Conservation (phyloP, 2,888 invertebrate genomes). For the Pasiphila rectangulata region DNA sequence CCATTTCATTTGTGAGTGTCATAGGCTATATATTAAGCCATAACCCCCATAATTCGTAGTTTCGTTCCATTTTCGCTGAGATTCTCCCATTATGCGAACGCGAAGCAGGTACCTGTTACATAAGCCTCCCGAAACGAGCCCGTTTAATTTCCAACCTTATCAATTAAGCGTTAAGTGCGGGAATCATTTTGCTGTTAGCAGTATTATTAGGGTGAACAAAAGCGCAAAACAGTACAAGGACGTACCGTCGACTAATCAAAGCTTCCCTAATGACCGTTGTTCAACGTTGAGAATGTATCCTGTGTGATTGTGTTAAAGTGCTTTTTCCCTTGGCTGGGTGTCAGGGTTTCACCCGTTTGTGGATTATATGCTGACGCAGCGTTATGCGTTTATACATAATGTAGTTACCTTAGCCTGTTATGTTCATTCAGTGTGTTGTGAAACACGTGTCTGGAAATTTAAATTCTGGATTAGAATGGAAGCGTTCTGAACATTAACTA, state of each 20-base stretch:
- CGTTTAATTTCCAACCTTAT: constrained; percentile 27
- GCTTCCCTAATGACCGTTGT: constrained; percentile 44
- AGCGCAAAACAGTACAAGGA: constrained; percentile 49
- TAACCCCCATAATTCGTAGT: constrained; percentile 17
- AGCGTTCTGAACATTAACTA: not conserved
- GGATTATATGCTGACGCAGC: constrained; percentile 28
- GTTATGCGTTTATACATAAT: constrained; percentile 28
- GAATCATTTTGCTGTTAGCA: constrained; percentile 26
- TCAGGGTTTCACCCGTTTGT: constrained; percentile 16
- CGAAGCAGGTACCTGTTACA: constrained; percentile 21
- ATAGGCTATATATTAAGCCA: too few relatives aligned
- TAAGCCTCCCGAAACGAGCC: constrained; percentile 16
- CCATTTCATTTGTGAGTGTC: too few relatives aligned
- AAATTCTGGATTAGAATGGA: not conserved
- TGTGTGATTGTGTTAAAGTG: constrained; percentile 17
- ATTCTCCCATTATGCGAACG: constrained; percentile 27
- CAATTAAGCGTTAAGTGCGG: constrained; percentile 26
- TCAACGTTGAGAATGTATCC: constrained; percentile 19
- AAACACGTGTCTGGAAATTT: constrained; percentile 8
- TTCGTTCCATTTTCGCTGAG: constrained; percentile 20
- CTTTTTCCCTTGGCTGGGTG: constrained; percentile 15
- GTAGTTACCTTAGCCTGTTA: constrained; percentile 14
- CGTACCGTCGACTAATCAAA: constrained; percentile 53
- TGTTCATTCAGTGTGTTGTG: constrained; percentile 11
- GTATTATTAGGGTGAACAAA: constrained; percentile 43